These are phyloP conservation scores for Potorous gilbertii DNA, from an alignment of 2,797 vertebrate genomes.

Conservation along the genomic window DNA sequence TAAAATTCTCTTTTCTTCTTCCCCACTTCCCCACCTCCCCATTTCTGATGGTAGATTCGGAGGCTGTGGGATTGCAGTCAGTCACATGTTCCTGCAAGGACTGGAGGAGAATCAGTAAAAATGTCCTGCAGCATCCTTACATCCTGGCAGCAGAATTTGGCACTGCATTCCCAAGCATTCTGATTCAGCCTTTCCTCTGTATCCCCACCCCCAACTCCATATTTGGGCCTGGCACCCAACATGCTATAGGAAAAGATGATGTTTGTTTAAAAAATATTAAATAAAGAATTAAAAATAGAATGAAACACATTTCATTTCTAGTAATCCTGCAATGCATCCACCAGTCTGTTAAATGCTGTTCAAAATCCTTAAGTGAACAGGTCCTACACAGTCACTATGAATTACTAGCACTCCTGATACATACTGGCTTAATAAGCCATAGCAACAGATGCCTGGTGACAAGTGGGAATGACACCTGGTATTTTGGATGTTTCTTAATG, in stretches of 20 bases:
- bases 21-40: not conserved
- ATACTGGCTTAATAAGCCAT: slow-evolving; percentile 40
- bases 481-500: slow-evolving; percentile 56
- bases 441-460: slow-evolving; percentile 43
- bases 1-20: not conserved
- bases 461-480: slow-evolving; percentile 59
- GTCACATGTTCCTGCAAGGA: slow-evolving; percentile 71
- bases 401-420: not conserved
- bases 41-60: slow-evolving; percentile 11
- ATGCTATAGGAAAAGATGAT: not conserved
- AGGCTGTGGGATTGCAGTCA: slow-evolving; percentile 52
- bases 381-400: slow-evolving; percentile 34
- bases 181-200: slow-evolving; percentile 72
- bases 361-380: slow-evolving; percentile 69
- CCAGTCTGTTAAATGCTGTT: slow-evolving; percentile 47
- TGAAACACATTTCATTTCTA: not conserved
- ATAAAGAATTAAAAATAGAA: not conserved
- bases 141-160: slow-evolving; percentile 72
- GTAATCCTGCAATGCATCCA: not conserved
- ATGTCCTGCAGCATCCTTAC: slow-evolving; percentile 72
- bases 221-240: not conserved
- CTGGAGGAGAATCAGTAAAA: slow-evolving; percentile 78
- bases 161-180: slow-evolving; percentile 56
- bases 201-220: not conserved
- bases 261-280: not conserved